Conservation (phyloP, 2,888 invertebrate species). For the Podabrus alpinus region DNA sequence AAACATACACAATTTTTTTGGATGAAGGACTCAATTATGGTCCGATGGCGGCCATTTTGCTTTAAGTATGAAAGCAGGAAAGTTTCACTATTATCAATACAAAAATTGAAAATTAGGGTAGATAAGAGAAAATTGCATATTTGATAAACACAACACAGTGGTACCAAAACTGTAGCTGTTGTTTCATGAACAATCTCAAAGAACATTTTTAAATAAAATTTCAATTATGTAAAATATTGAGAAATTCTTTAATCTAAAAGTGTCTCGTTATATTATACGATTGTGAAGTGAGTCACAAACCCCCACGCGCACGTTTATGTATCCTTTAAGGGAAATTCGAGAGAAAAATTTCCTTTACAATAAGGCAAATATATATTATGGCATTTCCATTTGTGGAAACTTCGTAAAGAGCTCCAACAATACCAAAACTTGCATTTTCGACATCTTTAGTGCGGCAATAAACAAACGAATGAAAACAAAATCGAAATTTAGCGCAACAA, state of each 20-base stretch:
- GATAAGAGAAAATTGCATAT: background rate
- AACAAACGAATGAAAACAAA: no score
- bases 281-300: slow-evolving; percentile 12
- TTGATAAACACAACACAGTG: background rate
- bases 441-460: background rate
- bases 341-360: slow-evolving; percentile 16
- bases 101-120: background rate
- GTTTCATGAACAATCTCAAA: no score
- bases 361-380: slow-evolving; percentile 1
- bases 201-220: background rate
- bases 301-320: slow-evolving; percentile 18
- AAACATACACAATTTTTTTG: background rate
- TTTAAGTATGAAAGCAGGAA: background rate
- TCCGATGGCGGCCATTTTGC: background rate
- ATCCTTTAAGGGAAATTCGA: slow-evolving; percentile 18
- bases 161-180: background rate
- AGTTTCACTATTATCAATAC: background rate
- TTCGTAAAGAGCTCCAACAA: background rate
- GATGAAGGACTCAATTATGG: background rate
- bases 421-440: background rate
- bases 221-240: background rate
- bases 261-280: slow-evolving; percentile 11
- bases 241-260: background rate
- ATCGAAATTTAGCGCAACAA: no score
- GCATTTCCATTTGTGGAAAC: slow-evolving; percentile 1